Conservation (phyloP, 2,888 invertebrate species). For the Cybosia mesomella region DNA sequence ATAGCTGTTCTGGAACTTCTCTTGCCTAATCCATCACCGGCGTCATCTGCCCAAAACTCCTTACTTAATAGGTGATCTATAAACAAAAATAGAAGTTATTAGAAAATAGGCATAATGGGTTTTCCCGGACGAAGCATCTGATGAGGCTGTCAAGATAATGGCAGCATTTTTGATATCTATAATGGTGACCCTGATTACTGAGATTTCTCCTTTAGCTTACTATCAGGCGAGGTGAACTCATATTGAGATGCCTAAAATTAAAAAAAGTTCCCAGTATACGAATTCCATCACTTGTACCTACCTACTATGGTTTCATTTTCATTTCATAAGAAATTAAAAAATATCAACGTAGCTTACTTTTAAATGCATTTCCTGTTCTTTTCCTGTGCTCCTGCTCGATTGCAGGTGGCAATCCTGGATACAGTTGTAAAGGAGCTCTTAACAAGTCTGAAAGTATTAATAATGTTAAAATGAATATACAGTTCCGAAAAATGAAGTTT, state of each 20-base stretch:
- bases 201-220: too few species aligned
- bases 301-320: too few species aligned
- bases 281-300: too few species aligned
- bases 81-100: conserved; percentile 3
- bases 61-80: conserved; percentile 77
- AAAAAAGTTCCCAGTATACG: too few species aligned
- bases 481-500: background rate
- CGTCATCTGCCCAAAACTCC: conserved; percentile 57
- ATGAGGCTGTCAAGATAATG: too few species aligned
- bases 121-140: background rate
- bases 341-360: conserved; percentile 62
- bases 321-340: background rate
- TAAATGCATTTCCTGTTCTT: conserved; percentile 76
- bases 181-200: too few species aligned
- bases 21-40: conserved; percentile 55
- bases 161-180: too few species aligned
- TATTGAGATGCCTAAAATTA: too few species aligned
- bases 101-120: background rate
- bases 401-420: conserved; percentile 68
- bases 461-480: background rate
- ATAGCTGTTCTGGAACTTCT: conserved; percentile 77
- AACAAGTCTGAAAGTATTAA: conserved; percentile 70
- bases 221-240: too few species aligned
- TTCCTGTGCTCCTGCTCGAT: conserved; percentile 76
- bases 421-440: conserved; percentile 73